Evolutionary conservation across 2,888 invertebrate genomes (phyloP).

Genomic region (Cyrtodaria siliqua): DNA sequence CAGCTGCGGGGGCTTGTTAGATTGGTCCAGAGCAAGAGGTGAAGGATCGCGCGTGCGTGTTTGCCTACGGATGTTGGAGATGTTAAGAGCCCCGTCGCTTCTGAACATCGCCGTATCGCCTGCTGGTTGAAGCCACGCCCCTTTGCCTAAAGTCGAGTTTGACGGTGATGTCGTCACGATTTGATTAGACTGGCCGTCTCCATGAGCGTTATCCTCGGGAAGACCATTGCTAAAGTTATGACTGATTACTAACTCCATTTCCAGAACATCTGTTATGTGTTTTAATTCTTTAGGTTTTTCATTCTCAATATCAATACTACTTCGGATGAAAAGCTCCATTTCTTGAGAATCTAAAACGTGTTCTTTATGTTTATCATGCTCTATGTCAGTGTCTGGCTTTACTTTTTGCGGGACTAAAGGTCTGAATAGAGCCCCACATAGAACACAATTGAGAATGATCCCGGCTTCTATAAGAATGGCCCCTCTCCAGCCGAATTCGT

Average conservation of each 20-base stretch:
- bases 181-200: neutral
- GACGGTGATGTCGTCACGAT: constrained; percentile 42
- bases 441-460: constrained; percentile 94
- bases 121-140: neutral
- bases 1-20: constrained; percentile 21
- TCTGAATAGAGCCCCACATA: constrained; percentile 96
- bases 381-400: neutral
- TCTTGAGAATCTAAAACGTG: constrained; percentile 30
- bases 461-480: constrained; percentile 94
- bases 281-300: neutral
- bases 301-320: neutral
- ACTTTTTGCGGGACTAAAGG: constrained; percentile 88
- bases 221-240: neutral
- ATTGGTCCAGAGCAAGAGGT: constrained; percentile 44
- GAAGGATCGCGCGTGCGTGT: constrained; percentile 7
- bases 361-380: neutral
- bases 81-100: constrained; percentile 44
- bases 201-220: neutral
- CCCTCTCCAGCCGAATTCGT: constrained; percentile 93
- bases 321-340: constrained; percentile 34
- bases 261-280: neutral
- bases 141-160: neutral
- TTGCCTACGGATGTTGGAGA: constrained; percentile 15
- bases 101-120: constrained; percentile 28
- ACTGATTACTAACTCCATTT: constrained; percentile 28